Conservation (phyloP, 2,888 invertebrate genomes). For the Myopa testacea region DNA sequence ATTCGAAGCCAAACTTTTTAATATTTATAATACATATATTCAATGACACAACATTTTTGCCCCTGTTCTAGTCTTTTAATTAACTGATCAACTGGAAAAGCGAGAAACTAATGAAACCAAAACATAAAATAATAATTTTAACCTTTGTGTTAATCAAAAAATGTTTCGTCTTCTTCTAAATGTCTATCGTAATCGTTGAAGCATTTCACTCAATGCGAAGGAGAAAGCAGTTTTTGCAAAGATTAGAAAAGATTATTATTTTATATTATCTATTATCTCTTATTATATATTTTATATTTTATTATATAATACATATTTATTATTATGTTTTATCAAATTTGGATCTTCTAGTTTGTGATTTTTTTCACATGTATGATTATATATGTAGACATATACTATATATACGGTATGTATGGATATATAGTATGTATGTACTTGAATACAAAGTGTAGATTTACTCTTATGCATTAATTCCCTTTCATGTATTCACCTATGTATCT, state of each 20-base stretch:
- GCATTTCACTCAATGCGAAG: not conserved
- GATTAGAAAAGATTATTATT: constrained; percentile 39
- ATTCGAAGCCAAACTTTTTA: too few relatives aligned
- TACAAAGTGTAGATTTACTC: too few relatives aligned
- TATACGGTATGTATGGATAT: not conserved
- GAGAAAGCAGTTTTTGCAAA: constrained; percentile 1
- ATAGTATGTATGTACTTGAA: not conserved
- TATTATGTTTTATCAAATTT: too few relatives aligned
- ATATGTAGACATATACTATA: not conserved
- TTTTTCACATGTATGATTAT: not conserved
- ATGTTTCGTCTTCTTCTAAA: constrained; percentile 57
- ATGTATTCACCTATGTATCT: not conserved
- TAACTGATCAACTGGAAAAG: too few relatives aligned
- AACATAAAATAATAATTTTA: not conserved
- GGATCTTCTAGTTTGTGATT: too few relatives aligned
- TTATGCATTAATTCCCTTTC: not conserved
- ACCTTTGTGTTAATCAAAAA: constrained; percentile 32
- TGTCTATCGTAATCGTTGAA: constrained; percentile 60
- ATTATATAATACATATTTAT: not conserved
- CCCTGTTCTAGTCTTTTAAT: too few relatives aligned
- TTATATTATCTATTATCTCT: not conserved
- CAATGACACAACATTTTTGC: too few relatives aligned
- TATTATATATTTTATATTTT: constrained; percentile 3
- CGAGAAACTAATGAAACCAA: not conserved
- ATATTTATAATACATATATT: too few relatives aligned